Base-by-base conservation (phyloP, 37 sponge, comb jelly and placozoan genomes). In the Chondrosia reniformis region DNA sequence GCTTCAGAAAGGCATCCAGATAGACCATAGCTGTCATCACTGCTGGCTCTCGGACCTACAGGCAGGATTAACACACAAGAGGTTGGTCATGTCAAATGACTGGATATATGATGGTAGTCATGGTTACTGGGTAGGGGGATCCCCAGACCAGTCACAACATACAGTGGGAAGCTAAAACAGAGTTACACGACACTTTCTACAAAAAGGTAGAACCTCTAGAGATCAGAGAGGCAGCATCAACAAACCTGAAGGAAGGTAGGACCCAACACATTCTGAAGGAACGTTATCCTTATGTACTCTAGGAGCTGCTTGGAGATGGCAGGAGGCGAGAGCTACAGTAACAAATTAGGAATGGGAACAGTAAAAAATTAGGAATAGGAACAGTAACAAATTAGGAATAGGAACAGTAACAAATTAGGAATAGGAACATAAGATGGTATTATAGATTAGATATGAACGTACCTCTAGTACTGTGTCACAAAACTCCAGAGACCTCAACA, bases 401-500 rank as follows among this genome's bases (percentile, higher is more conserved):
- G 12, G 22, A 17, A 63, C 64, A 28, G 25, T 21, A 63, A 21
- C 10, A 25, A 24, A 21, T 25, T 10, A 21, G 31, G 13, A 10
- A 63, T 63, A 21, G 12, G 12, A 19, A 22, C 65, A 63, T 10
- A n/a, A 27, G 25, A 63, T 10, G 9, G n/a, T n/a, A n/a, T n/a
- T n/a, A n/a, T n/a, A n/a, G n/a, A n/a, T n/a, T 46, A 74, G 45
- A 74, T 46, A 74, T 4, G 8, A 43, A 74, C 75, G 42, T 46
- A 93, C 94, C 88, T 93, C 83, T 0, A 93, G 42, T 0, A 93
- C 94, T 54, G 84, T 84, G 55, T 93, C 89, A 46, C 90, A 89
- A 73, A 89, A 93, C 38, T 79, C 55, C 42, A 93, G 85, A 10
- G 85, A 61, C 39, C 83, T 76, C 25, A 81, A 33, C 46, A 89